These are phyloP conservation scores for Pocillopora meandrina DNA, from an alignment of 92 coral and sea anemone species.

Conservation along the genomic window DNA sequence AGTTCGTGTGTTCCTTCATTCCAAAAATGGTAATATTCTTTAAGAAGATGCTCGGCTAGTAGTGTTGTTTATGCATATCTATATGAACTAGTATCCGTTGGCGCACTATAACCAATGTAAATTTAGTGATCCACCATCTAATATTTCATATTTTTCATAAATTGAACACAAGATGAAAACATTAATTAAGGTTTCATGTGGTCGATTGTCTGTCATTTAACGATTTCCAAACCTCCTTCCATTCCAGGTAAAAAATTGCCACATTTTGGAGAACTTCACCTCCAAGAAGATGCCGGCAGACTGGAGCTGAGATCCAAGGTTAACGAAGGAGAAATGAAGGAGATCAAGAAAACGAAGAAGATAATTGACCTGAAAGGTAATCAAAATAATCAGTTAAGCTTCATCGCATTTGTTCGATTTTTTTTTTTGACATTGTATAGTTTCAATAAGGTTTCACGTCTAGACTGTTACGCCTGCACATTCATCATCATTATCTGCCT, in stretches of 20 bases:
- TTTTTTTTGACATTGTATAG: neutral
- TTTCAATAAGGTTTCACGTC: neutral
- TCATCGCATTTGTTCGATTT: too few relatives aligned
- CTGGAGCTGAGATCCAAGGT: neutral
- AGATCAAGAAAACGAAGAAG: constrained; percentile 1
- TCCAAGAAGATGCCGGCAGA: neutral
- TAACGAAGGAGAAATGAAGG: neutral
- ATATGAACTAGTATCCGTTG: too few relatives aligned
- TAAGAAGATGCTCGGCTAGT: neutral
- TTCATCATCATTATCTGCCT: too few relatives aligned
- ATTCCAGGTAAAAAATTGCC: constrained; percentile 6
- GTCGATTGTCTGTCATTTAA: too few relatives aligned
- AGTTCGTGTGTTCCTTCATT: constrained; percentile 31
- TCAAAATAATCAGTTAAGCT: too few relatives aligned
- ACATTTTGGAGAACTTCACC: neutral
- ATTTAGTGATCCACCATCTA: too few relatives aligned
- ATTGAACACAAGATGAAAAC: too few relatives aligned
- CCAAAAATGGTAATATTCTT: constrained; percentile 38
- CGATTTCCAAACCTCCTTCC: neutral
- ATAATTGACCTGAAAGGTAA: constrained; percentile 7
- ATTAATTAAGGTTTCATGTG: too few relatives aligned
- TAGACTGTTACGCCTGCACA: too few relatives aligned
- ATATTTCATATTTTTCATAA: too few relatives aligned
- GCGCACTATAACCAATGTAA: too few relatives aligned
- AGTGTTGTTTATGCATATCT: too few relatives aligned